A percentile compares a stretch with the other conserved stretches of the same genome.
These are phyloP conservation scores for Psilanteris sp. DNA, from an alignment of 1,140 invertebrate genomes.

Conservation along the genomic window DNA sequence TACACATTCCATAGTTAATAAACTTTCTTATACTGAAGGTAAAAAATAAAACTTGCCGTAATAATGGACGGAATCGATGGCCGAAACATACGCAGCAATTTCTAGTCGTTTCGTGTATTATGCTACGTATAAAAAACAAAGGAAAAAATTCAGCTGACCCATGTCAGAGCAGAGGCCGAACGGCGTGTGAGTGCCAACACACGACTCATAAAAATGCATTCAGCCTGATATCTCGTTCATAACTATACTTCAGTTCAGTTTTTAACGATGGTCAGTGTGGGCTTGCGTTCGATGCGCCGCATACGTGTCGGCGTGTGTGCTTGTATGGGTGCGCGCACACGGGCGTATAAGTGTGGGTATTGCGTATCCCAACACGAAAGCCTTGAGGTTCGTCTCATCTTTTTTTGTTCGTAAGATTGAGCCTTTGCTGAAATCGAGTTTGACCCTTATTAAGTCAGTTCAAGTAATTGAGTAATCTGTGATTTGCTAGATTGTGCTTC, in stretches of 20 bases:
- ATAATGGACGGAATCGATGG: slow-evolving; percentile 21
- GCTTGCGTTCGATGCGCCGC: slow-evolving; percentile 21
- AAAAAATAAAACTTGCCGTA: too few relatives aligned
- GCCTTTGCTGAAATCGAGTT: slow-evolving; percentile 52
- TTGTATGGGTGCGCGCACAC: slow-evolving; percentile 3
- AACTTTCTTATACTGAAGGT: too few relatives aligned
- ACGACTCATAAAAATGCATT: slow-evolving; percentile 68
- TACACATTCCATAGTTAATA: too few relatives aligned
- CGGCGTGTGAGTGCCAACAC: slow-evolving; percentile 67
- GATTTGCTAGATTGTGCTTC: slow-evolving; percentile 56
- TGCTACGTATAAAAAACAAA: slow-evolving; percentile 11
- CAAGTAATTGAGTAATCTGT: slow-evolving; percentile 63
- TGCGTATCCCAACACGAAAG: slow-evolving; percentile 8
- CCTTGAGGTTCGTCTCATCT: slow-evolving; percentile 32
- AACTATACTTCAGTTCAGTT: slow-evolving; percentile 40
- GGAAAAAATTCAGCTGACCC: slow-evolving; percentile 19
- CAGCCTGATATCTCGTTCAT: slow-evolving; percentile 62
- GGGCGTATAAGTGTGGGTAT: background rate
- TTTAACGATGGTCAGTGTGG: slow-evolving; percentile 43
- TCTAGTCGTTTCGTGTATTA: slow-evolving; percentile 10
- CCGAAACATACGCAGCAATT: slow-evolving; percentile 16
- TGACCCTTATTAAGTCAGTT: slow-evolving; percentile 59
- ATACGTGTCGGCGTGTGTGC: background rate
- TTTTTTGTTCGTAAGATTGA: slow-evolving; percentile 53
- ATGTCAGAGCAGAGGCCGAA: slow-evolving; percentile 51